These are phyloP conservation scores for Phoxinus dragarum DNA, from an alignment of 2,797 vertebrate species.

Conservation along the genomic window DNA sequence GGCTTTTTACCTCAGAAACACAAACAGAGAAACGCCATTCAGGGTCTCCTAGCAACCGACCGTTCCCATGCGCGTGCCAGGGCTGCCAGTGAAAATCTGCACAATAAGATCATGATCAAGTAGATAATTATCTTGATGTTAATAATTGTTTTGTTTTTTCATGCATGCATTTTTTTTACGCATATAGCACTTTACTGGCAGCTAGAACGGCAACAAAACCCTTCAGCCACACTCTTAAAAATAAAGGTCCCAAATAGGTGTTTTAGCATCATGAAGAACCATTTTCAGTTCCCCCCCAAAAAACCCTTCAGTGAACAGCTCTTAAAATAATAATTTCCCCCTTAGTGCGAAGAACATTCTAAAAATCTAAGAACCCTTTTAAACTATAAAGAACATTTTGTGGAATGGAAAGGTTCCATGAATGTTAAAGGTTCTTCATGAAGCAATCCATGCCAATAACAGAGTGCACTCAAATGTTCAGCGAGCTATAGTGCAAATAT, in stretches of 20 bases:
- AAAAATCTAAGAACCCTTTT: no score
- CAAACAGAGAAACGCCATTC: constrained; percentile 17
- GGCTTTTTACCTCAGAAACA: constrained; percentile 12
- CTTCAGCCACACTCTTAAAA: no score
- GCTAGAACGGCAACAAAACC: neutral
- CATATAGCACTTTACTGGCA: neutral
- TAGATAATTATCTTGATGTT: neutral
- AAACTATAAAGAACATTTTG: no score
- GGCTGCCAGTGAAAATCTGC: neutral
- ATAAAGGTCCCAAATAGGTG: no score
- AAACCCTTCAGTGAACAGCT: no score
- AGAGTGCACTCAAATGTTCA: neutral
- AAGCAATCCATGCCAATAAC: no score
- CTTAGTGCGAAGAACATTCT: no score
- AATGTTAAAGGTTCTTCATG: no score
- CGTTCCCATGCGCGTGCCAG: constrained; percentile 26
- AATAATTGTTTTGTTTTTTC: neutral
- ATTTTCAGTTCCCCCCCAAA: no score
- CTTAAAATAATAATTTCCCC: no score
- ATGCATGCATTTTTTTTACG: neutral
- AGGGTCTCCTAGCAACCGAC: constrained; percentile 64
- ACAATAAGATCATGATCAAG: neutral
- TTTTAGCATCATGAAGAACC: no score
- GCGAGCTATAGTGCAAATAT: neutral
- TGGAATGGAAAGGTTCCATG: no score